These are phyloP conservation scores for Beris morrisii DNA, from an alignment of 2,888 invertebrate species.

Conservation along the genomic window DNA sequence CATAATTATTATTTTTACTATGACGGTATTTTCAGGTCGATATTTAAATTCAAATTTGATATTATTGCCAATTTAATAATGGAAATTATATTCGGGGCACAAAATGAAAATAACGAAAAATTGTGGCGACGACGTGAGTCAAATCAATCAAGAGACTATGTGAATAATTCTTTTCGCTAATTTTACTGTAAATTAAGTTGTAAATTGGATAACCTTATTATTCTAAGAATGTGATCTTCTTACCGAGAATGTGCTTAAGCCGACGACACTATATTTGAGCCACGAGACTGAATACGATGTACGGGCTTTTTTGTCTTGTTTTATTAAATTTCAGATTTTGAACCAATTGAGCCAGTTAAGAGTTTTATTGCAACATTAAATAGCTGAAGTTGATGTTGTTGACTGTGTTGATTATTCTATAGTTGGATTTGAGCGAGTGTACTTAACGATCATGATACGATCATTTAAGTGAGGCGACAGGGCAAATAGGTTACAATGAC, in stretches of 20 bases:
- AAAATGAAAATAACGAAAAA: too few relatives aligned
- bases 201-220: not conserved
- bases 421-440: not conserved
- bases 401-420: not conserved
- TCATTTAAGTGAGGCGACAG: conserved; percentile 12
- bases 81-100: too few relatives aligned
- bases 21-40: too few relatives aligned
- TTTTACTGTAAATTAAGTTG: not conserved
- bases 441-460: not conserved
- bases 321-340: conserved; percentile 15
- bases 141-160: too few relatives aligned
- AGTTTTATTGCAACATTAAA: conserved; percentile 15
- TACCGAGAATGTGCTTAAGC: too few relatives aligned
- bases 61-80: too few relatives aligned
- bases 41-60: too few relatives aligned
- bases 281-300: not conserved
- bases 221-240: too few relatives aligned
- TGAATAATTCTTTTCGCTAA: not conserved
- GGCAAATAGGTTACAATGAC: conserved; percentile 28
- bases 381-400: not conserved
- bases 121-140: too few relatives aligned
- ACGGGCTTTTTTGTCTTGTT: not conserved
- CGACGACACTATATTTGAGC: not conserved
- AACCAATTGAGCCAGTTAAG: conserved; percentile 31
- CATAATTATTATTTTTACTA: too few relatives aligned